A percentile compares a stretch with the other conserved stretches of the same genome.
These are phyloP conservation scores for Pardosa pseudoannulata DNA, from an alignment of 2,888 invertebrate species.

Conservation along the genomic window DNA sequence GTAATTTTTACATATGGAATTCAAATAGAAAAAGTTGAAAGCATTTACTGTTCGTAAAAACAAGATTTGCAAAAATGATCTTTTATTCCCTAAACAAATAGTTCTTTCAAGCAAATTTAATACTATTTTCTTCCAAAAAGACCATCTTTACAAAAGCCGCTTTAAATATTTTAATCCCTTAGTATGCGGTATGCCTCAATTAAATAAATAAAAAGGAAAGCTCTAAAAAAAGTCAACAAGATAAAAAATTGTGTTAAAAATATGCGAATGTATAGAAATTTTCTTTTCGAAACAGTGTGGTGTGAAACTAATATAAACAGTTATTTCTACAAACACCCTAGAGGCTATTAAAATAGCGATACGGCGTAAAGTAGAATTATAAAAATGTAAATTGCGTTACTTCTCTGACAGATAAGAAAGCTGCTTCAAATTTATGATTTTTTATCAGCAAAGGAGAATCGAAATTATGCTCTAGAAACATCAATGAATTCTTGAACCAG, in stretches of 20 bases:
- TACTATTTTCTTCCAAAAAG: too few relatives aligned
- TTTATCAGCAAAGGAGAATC: constrained; percentile 31
- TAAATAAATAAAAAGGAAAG: constrained; percentile 2
- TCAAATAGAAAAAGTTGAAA: too few relatives aligned
- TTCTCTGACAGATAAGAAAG: constrained; percentile 45
- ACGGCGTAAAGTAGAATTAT: constrained; percentile 39
- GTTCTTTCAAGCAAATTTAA: too few relatives aligned
- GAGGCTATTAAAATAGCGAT: constrained; percentile 46
- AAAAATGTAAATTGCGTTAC: constrained; percentile 58
- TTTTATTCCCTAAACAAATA: too few relatives aligned
- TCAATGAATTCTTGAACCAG: not conserved
- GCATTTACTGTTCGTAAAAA: too few relatives aligned
- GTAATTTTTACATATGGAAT: too few relatives aligned
- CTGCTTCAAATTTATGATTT: constrained; percentile 57
- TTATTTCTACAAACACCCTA: constrained; percentile 27
- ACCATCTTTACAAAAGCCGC: too few relatives aligned
- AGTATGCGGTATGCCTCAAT: too few relatives aligned
- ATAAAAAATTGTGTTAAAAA: constrained; percentile 11
- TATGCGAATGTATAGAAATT: constrained; percentile 24
- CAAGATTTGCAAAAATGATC: too few relatives aligned
- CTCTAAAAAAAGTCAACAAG: constrained; percentile 12
- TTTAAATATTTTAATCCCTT: too few relatives aligned
- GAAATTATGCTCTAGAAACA: constrained; percentile 39
- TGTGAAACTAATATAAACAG: constrained; percentile 13
- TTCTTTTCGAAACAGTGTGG: not conserved